Percentiles rank a stretch among this genome's conserved stretches.
phyloP scores from a whole-genome alignment of 2,113 vertebrate species.

The human region DNA sequence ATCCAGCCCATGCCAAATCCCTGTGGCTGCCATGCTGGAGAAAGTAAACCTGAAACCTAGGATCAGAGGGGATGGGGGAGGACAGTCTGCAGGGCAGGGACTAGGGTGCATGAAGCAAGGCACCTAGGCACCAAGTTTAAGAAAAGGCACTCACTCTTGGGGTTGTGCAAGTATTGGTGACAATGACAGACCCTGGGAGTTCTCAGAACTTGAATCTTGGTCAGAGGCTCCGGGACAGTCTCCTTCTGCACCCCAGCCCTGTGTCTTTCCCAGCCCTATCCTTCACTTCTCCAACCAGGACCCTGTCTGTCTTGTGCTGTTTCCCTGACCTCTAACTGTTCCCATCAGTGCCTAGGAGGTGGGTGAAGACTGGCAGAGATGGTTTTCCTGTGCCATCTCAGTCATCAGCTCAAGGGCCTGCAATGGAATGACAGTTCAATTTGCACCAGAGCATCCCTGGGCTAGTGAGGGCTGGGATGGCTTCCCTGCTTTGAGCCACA shows the following conservation, averaged over 20 bases:
- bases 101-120: background rate
- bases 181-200: background rate
- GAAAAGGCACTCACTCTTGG: background rate
- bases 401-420: background rate
- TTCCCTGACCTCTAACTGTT: background rate
- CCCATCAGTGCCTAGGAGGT: background rate
- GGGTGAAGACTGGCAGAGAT: slow-evolving; percentile 1
- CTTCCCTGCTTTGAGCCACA: background rate
- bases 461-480: background rate
- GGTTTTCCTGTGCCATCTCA: background rate
- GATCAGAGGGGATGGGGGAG: rapidly evolving
- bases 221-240: too few species aligned
- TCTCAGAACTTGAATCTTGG: background rate
- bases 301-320: too few species aligned
- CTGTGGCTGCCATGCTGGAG: background rate
- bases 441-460: background rate
- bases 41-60: too few species aligned
- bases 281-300: background rate
- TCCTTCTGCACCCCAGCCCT: rapidly evolving
- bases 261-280: background rate
- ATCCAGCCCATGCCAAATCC: too few species aligned
- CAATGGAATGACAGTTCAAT: slow-evolving; percentile 63
- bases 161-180: too few species aligned
- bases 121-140: background rate
- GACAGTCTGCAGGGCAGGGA: rapidly evolving